Percentiles rank a stretch among this genome's conserved stretches.
Conservation (phyloP, 2,888 invertebrate genomes). For the Cenopis cana region DNA sequence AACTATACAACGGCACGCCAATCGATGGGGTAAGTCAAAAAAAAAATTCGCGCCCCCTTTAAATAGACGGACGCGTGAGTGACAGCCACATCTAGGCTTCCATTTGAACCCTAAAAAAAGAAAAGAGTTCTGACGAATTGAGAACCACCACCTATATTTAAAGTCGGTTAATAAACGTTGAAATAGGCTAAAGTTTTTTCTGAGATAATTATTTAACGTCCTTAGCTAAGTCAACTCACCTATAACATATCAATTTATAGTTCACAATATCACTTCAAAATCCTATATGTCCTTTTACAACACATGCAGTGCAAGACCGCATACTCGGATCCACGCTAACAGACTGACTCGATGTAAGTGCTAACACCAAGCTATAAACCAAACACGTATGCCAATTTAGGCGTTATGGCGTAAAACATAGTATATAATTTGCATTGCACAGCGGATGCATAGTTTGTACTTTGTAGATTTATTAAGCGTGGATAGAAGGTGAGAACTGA, state of each 20-base stretch:
- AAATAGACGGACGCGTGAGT: too few relatives aligned
- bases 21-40: too few relatives aligned
- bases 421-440: background rate
- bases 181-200: too few relatives aligned
- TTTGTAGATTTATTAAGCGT: background rate
- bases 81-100: too few relatives aligned
- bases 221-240: slow-evolving; percentile 14
- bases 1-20: too few relatives aligned
- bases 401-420: background rate
- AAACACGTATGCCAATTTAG: slow-evolving; percentile 6
- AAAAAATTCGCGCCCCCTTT: too few relatives aligned
- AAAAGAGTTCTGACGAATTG: too few relatives aligned
- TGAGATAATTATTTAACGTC: background rate
- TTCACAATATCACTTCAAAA: slow-evolving; percentile 20
- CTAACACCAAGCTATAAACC: slow-evolving; percentile 3
- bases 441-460: background rate
- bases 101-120: too few relatives aligned
- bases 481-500: slow-evolving; percentile 11
- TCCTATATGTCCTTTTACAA: slow-evolving; percentile 23
- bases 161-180: too few relatives aligned
- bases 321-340: slow-evolving; percentile 11
- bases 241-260: slow-evolving; percentile 11
- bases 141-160: too few relatives aligned
- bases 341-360: slow-evolving; percentile 18
- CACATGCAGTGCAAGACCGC: slow-evolving; percentile 30